Evolutionary conservation across 2,797 vertebrate species (phyloP), one percentile per base, ranked within the genome.

Genomic region (Ceryle rudis): DNA sequence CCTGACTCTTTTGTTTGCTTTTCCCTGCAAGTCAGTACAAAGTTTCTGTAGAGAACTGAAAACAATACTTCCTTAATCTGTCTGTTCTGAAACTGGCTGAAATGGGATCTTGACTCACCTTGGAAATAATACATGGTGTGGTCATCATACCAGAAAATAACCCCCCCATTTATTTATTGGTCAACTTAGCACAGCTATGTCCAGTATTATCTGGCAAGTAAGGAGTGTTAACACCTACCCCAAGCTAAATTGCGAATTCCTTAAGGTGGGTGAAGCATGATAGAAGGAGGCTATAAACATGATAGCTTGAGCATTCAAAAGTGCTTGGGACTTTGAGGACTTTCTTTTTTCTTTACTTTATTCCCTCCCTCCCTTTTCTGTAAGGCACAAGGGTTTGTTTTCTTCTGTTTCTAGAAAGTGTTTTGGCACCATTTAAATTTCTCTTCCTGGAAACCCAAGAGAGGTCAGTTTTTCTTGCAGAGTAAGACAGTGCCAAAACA

Each of bases 341-440:
- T 1, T 28, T 15, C 29, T 60, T 23, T 11, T 7, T 1, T 14
- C 11, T 13, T 5, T 3, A 2, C 3, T 8, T 1, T 11, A 11
- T 22, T 4, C 2, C 21, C 14, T 14, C 25, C 16, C 58, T 6
- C 5, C 1, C 61, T 17, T 12, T 81, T 75, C 52, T 80, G 5
- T 57, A 54, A 69, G 51, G 75, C 31, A 5, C 2, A 16, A 15
- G 37, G 3, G 5, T 26, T 81, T 93, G 12, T 86, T 88, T 94
- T 93, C 52, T 54, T 84, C 77, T 75, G 26, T 93, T 92, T 77
- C 57, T 90, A 74, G 69, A 64, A 91, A 92, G 80, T 51, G 28
- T 79, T 96, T 66, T 31, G 47, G 47, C 77, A 90, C 55, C 49
- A 47, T 62, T 91, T 77, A 89, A 57, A 78, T 58, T 73, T 85